Evolutionary conservation across 2,888 invertebrate species (phyloP), one percentile per base, ranked within the genome.

Genomic region (Cistogaster globosa): DNA sequence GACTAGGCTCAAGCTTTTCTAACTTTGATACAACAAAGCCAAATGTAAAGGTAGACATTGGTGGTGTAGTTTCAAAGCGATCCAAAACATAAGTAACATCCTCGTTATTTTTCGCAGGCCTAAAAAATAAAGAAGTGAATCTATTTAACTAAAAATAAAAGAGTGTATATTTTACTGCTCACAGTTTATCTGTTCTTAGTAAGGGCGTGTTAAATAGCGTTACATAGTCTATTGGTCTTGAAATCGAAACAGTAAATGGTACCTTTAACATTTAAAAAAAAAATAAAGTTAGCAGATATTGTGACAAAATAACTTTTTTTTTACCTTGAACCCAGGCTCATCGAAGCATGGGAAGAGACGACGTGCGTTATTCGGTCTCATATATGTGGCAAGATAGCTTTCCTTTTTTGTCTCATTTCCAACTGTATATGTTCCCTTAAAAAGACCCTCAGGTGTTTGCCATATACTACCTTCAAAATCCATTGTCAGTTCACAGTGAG

Each of bases 331-430:
- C 0, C 94, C 94, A 0, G 97, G 96, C 89, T 96, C 96, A 90
- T 97, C 97, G 90, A 96, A 96, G 89, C 97, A 97, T 0, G 97
- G 97, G 90, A 97, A 97, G 87, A 96, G 93, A 22, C 94, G 94
- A n/a, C 96, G 93, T 0, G 97, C 96, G 89, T 96, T 94, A 90
- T 96, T 95, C 0, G 96, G 95, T 53, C 96, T 93, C 84, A 96
- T 93, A 88, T 96, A 94, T 0, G 96, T 95, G 0, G 95, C 96
- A 20, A 95, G 94, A 88, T 95, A 95, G 88, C 94, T 93, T 87
- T 87, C 88, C 48, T 90, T 92, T 36, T 91, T 90, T 5, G 92
- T 92, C 0, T 90, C 92, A 0, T 91, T 90, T 75, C 92, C 93
- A n/a, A 92, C 82, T 0, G 11, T 87, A 89, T 96, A 97, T 57